phyloP scores from a whole-genome alignment of 2,797 vertebrate genomes.

The Siniperca scherzeri region DNA sequence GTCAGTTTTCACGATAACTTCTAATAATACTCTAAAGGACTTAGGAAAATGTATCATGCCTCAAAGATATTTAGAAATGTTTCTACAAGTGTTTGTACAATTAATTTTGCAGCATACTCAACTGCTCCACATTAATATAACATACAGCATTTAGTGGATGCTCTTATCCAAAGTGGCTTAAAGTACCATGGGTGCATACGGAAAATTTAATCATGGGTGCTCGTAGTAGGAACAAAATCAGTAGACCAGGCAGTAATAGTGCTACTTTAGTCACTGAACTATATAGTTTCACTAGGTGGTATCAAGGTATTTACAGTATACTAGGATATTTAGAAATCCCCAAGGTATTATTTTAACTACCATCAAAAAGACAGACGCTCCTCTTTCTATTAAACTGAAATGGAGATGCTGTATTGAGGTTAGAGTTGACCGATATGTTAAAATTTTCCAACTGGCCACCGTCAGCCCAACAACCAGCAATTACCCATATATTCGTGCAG shows the following conservation, averaged over 20 bases:
- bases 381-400: too few relatives aligned
- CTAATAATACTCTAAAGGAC: not conserved
- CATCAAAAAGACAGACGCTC: too few relatives aligned
- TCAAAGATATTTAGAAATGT: conserved; percentile 4
- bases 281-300: not conserved
- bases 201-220: not conserved
- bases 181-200: not conserved
- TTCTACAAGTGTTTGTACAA: not conserved
- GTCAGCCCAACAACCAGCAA: too few relatives aligned
- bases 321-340: too few relatives aligned
- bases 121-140: conserved; percentile 7
- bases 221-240: not conserved
- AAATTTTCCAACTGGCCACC: too few relatives aligned
- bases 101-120: not conserved
- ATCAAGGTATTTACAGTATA: too few relatives aligned
- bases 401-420: too few relatives aligned
- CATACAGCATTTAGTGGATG: not conserved
- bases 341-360: too few relatives aligned
- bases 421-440: too few relatives aligned
- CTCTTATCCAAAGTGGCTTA: not conserved
- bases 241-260: not conserved
- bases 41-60: not conserved
- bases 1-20: not conserved
- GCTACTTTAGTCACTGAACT: not conserved
- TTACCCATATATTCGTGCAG: too few relatives aligned